Conservation (phyloP, 2,888 invertebrate species). For the Pantelozetes paolii region DNA sequence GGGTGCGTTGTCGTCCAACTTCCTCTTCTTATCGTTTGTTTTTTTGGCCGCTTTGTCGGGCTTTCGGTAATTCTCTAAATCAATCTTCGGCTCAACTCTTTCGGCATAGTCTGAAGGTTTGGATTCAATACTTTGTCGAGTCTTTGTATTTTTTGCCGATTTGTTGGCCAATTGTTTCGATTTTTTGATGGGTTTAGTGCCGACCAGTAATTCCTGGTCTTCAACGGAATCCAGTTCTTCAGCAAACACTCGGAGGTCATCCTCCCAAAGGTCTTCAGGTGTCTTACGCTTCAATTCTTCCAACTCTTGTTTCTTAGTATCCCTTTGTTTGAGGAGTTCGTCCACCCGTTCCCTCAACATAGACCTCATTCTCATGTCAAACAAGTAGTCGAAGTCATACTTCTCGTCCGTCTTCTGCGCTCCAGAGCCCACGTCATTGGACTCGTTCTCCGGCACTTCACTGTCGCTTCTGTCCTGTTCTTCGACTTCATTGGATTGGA, state of each 20-base stretch:
- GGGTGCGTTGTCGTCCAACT: no score
- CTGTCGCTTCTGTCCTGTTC: constrained; percentile 60
- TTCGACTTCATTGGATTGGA: constrained; percentile 49
- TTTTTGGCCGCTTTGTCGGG: constrained; percentile 47
- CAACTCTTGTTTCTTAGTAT: constrained; percentile 67
- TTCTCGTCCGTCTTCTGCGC: constrained; percentile 12
- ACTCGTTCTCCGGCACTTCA: constrained; percentile 49
- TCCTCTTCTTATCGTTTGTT: constrained; percentile 40
- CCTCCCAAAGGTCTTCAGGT: constrained; percentile 74
- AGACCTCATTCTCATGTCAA: constrained; percentile 95
- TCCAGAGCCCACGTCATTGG: not conserved
- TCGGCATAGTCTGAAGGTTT: constrained; percentile 54
- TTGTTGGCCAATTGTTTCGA: constrained; percentile 52
- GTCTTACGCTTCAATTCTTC: constrained; percentile 65
- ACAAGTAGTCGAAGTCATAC: constrained; percentile 79
- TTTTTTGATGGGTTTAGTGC: constrained; percentile 65
- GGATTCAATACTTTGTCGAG: constrained; percentile 34
- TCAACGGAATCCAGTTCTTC: constrained; percentile 59
- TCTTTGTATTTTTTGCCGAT: no score
- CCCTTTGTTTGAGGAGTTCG: constrained; percentile 76
- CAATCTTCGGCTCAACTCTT: constrained; percentile 52
- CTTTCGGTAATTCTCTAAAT: constrained; percentile 51
- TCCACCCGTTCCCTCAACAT: constrained; percentile 89
- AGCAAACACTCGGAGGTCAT: constrained; percentile 72
- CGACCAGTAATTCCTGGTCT: constrained; percentile 62